phyloP scores from a whole-genome alignment of 2,113 vertebrate genomes.

The Chaetodon trifascialis region DNA sequence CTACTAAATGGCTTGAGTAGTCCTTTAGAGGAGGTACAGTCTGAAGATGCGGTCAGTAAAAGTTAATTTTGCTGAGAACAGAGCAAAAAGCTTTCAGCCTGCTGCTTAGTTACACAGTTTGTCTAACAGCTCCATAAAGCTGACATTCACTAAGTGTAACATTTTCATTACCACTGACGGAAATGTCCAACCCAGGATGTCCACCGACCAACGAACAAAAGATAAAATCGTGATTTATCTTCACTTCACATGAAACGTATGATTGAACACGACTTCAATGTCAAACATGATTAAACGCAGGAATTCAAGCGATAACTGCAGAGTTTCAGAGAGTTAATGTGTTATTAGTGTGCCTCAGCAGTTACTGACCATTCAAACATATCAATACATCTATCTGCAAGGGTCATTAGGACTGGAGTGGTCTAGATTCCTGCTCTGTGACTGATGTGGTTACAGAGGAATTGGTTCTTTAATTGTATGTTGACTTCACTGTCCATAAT shows the following conservation, averaged over 20 bases:
- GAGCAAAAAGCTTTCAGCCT: not conserved
- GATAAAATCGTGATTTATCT: not conserved
- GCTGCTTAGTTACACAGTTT: not conserved
- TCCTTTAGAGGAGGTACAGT: not conserved
- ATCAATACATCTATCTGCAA: not conserved
- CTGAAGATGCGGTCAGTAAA: not conserved
- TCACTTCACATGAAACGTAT: not conserved
- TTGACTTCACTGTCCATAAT: not conserved
- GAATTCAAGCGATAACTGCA: not conserved
- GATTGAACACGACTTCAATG: not conserved
- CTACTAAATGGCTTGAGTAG: not conserved
- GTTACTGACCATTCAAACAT: not conserved
- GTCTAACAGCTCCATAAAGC: not conserved
- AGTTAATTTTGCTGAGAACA: not conserved
- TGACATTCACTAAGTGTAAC: not conserved
- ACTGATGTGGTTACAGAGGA: not conserved
- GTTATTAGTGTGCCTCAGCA: not conserved
- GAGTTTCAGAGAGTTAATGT: not conserved
- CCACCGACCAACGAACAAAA: not conserved
- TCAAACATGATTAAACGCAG: not conserved
- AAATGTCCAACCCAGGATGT: not conserved
- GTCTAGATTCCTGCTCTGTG: constrained; percentile 1
- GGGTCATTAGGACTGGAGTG: not conserved
- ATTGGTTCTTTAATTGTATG: not conserved
- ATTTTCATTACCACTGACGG: not conserved